Conservation (phyloP, 2,888 invertebrate genomes). For the Dasypogon diadema region DNA sequence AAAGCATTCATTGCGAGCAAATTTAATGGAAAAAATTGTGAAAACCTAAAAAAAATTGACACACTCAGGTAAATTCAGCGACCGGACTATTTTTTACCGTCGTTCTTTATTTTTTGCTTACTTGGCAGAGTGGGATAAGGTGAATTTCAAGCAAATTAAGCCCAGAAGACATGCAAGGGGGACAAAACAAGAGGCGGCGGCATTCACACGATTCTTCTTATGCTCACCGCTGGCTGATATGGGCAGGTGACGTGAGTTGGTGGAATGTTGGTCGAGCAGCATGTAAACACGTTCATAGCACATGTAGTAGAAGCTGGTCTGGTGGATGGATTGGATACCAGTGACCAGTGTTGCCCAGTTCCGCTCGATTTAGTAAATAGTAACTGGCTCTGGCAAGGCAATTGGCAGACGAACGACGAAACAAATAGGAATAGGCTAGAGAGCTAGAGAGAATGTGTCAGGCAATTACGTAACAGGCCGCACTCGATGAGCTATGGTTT, state of each 20-base stretch:
- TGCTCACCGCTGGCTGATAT: not conserved
- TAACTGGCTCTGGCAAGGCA: no score
- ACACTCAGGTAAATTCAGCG: not conserved
- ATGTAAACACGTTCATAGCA: not conserved
- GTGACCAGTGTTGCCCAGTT: no score
- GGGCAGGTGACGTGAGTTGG: conserved; percentile 15
- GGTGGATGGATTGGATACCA: no score
- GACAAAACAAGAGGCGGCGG: no score
- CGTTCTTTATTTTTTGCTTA: not conserved
- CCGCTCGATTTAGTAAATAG: no score
- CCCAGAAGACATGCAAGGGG: no score
- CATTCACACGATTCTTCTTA: no score
- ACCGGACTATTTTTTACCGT: not conserved
- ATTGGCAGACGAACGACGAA: conserved; percentile 13
- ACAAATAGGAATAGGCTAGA: not conserved
- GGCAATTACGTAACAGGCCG: not conserved
- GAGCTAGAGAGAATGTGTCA: not conserved
- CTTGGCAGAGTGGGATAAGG: not conserved
- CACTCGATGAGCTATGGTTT: not conserved
- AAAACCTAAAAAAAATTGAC: not conserved
- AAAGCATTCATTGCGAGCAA: not conserved
- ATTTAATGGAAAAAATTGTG: conserved; percentile 8
- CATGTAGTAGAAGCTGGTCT: no score
- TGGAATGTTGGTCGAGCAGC: conserved; percentile 5
- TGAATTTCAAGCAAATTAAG: no score